Percentiles rank a stretch among this genome's conserved stretches.
phyloP scores from a whole-genome alignment of 2,113 vertebrate genomes.

The Thalassarche chlororhynchos region DNA sequence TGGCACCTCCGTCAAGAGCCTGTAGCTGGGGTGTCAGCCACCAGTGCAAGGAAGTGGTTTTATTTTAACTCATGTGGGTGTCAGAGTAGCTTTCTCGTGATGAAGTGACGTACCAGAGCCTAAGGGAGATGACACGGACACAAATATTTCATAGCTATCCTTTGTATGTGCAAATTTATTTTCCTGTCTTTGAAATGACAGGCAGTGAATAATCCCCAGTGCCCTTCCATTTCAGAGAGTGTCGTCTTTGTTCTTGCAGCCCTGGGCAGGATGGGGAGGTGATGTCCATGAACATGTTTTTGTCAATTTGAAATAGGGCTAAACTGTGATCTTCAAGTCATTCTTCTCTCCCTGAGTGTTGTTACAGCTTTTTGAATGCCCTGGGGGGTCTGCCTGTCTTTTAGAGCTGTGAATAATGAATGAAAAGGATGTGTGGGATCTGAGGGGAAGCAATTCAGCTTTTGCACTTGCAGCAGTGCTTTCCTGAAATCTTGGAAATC shows the following conservation, averaged over 20 bases:
- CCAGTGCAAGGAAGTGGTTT: neutral
- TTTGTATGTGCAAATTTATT: constrained; percentile 12
- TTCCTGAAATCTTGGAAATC: neutral
- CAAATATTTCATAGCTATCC: neutral
- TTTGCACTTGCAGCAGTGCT: neutral
- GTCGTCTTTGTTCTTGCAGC: constrained; percentile 4
- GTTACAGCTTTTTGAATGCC: neutral
- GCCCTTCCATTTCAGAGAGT: neutral
- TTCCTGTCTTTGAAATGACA: neutral
- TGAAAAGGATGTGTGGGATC: constrained; percentile 7
- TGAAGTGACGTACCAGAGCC: neutral
- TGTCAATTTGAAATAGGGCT: neutral
- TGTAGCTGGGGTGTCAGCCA: neutral
- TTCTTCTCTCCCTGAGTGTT: neutral
- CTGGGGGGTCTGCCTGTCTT: neutral
- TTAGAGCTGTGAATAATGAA: constrained; percentile 6
- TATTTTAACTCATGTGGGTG: constrained; percentile 23
- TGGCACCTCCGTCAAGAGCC: neutral
- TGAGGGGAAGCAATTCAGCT: neutral
- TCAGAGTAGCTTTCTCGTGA: neutral
- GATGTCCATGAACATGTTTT: neutral
- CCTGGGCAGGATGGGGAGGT: neutral
- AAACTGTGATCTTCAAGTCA: neutral
- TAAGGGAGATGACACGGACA: neutral
- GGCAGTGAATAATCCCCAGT: neutral